These are phyloP conservation scores for Cephus pygmeus DNA, from an alignment of 2,888 invertebrate species.

Conservation along the genomic window DNA sequence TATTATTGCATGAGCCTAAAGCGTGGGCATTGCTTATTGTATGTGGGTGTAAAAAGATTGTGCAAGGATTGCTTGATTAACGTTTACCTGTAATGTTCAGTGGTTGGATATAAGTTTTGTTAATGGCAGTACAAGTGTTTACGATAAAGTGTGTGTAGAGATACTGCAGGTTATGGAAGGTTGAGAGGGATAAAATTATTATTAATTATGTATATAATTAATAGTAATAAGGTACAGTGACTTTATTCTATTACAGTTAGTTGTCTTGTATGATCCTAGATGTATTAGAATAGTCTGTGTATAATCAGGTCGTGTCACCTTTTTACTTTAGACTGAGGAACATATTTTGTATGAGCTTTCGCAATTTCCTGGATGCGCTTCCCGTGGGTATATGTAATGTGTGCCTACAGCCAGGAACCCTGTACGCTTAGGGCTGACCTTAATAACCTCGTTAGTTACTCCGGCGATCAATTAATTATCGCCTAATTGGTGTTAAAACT, in stretches of 20 bases:
- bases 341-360: not conserved
- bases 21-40: not conserved
- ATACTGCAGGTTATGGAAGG: not conserved
- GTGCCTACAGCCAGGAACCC: not conserved
- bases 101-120: not conserved
- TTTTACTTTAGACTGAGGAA: not conserved
- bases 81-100: not conserved
- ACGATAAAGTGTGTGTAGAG: not conserved
- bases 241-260: not conserved
- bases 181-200: not conserved
- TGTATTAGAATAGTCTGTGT: not conserved
- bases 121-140: not conserved
- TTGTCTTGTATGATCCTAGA: not conserved
- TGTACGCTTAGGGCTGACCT: conserved; percentile 37
- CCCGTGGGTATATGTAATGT: not conserved
- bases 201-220: not conserved
- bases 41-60: not conserved
- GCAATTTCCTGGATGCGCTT: conserved; percentile 5
- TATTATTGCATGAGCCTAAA: not conserved
- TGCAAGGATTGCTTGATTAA: not conserved
- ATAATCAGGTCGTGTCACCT: not conserved
- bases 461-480: conserved; percentile 57
- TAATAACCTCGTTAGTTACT: conserved; percentile 55
- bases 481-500: conserved; percentile 55
- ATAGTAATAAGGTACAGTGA: not conserved